These are phyloP conservation scores for Coelinius sp. DNA, from an alignment of 2,888 invertebrate genomes.

Conservation along the genomic window DNA sequence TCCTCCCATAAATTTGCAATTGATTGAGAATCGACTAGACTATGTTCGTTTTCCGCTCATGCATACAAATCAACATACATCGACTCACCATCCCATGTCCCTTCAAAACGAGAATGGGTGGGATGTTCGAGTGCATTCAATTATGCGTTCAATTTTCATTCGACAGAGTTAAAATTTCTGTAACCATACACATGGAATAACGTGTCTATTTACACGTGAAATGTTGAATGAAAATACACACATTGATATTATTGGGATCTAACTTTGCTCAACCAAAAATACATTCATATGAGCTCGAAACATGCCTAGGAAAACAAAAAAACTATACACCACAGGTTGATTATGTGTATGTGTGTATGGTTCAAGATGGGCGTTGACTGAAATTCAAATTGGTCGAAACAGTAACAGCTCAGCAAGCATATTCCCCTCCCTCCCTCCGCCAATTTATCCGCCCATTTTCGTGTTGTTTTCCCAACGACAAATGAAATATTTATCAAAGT, in stretches of 20 bases:
- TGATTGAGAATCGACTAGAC: too few relatives aligned
- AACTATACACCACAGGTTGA: not conserved
- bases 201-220: slow-evolving; percentile 22
- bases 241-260: not conserved
- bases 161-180: slow-evolving; percentile 8
- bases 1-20: too few relatives aligned
- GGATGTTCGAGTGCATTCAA: slow-evolving; percentile 15
- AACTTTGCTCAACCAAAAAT: slow-evolving; percentile 4
- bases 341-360: slow-evolving; percentile 12
- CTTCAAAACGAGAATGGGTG: not conserved
- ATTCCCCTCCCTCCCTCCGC: not conserved
- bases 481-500: slow-evolving; percentile 25
- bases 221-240: slow-evolving; percentile 4
- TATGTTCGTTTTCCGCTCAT: too few relatives aligned
- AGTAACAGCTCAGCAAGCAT: slow-evolving; percentile 1
- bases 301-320: not conserved
- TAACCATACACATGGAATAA: not conserved
- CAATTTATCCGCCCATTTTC: slow-evolving; percentile 13
- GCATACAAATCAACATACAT: too few relatives aligned
- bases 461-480: slow-evolving; percentile 11
- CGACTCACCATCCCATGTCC: too few relatives aligned
- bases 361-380: slow-evolving; percentile 4
- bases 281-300: not conserved
- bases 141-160: slow-evolving; percentile 28
- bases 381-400: slow-evolving; percentile 21